Evolutionary conservation across 2,888 invertebrate genomes (phyloP), one percentile per base, ranked within the genome.

Genomic region (Aspidapion aeneum): DNA sequence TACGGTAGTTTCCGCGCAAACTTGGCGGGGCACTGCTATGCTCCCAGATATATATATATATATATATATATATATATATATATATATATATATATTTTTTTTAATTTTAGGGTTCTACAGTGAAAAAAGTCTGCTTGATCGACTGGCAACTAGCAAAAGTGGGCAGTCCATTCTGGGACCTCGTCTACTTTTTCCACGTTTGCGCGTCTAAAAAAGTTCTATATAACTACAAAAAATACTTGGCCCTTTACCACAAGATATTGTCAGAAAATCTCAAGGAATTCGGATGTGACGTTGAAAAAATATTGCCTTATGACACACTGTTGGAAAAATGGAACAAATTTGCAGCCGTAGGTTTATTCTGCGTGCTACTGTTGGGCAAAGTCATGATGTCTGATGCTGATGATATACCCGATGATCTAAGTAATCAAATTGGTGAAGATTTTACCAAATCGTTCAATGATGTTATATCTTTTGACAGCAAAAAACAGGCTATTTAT

Each of bases 71-170:
- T n/a, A n/a, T n/a, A n/a, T n/a, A n/a, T n/a, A n/a, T n/a, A n/a
- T n/a, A n/a, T n/a, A n/a, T n/a, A n/a, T n/a, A n/a, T n/a, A n/a
- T n/a, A n/a, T n/a, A n/a, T n/a, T n/a, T 35, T 35, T 35, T 35
- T 35, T 35, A n/a, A n/a, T n/a, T 35, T 12, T 35, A 35, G 35
- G 35, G 12, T 12, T 35, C 35, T 35, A 12, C 35, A 12, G 35
- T 35, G 18, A 69, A 66, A 5, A 65, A 70, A 18, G 61, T 74
- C 0, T 66, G 68, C 49, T 60, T 75, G 1, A 56, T 74, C 18
- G 75, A 75, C 55, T 75, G 73, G 71, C 75, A 75, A 66, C 18
- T 72, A 35, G 65, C 71, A 19, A 61, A 49, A 50, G 7, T 69
- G 2, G 66, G 62, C 18, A 57, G 67, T 16, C 74, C 74, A 2